Evolutionary conservation across 1,140 invertebrate species (phyloP), one percentile per base, ranked within the genome.

Genomic region (Babylonia areolata): DNA sequence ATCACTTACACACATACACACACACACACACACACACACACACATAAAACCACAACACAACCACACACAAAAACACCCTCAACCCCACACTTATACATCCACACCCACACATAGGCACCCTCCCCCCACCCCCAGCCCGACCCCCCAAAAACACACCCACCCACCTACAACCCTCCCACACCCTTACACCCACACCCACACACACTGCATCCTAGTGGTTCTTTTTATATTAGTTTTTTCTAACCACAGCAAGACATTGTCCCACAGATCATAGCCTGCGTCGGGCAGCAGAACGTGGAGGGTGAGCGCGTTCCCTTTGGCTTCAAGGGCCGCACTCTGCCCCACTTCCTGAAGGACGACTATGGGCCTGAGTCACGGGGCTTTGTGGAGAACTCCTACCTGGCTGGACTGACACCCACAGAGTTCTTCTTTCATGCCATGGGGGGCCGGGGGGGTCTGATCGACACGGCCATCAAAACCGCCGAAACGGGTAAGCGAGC

Each of bases 251-350:
- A n/a, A n/a, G n/a, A n/a, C n/a, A n/a, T n/a, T n/a, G n/a, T n/a
- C n/a, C n/a, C n/a, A n/a, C n/a, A n/a, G n/a, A 98, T 99, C 96
- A 99, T 99, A 96, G 99, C 99, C 95, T 99, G 99, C 96, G 99
- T 99, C 85, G 99, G 99, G 40, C 99, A 99, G 95, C 99, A 99
- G 95, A 99, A 99, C 96, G 99, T 99, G 80, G 99, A 99, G 96
- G 99, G 99, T 94, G 99, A 99, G 96, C 97, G 99, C 91, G 99
- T 99, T 93, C 99, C 99, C 0, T 99, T 99, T 93, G 99, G 99
- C 54, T 99, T 99, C 93, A 96, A 98, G 73, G 99, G 99, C 94
- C 96, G 99, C 89, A 99, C 99, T 0, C 94, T 99, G 78, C 99
- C 99, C 0, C 99, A 99, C 95, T 99, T 99, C 95, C 99, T 99